Evolutionary conservation across 2,797 vertebrate genomes (phyloP).

Genomic region (Leucoraja ocellata): DNA sequence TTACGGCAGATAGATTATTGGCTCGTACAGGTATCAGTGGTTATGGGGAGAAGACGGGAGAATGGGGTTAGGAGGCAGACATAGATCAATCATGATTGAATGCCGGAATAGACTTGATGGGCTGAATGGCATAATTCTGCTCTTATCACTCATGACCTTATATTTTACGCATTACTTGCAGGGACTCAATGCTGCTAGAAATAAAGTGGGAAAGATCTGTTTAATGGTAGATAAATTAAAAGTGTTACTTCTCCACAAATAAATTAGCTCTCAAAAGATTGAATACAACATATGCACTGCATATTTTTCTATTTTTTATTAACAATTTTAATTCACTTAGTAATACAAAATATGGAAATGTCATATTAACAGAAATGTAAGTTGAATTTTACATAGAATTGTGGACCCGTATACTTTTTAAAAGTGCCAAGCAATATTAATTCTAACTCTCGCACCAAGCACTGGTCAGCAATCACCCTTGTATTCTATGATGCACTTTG

Average conservation of each 20-base stretch:
- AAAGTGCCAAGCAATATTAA: background rate
- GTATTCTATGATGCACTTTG: too few species aligned
- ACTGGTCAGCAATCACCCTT: too few species aligned
- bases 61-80: too few species aligned
- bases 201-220: background rate
- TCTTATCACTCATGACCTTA: too few species aligned
- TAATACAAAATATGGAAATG: background rate
- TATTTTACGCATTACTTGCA: background rate
- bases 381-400: background rate
- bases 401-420: background rate
- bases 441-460: background rate
- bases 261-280: background rate
- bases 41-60: too few species aligned
- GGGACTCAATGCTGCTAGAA: background rate
- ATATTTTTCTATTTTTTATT: conserved; percentile 3
- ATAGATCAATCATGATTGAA: too few species aligned
- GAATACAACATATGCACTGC: background rate
- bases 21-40: too few species aligned
- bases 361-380: background rate
- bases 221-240: background rate
- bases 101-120: too few species aligned
- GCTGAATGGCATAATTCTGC: too few species aligned
- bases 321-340: background rate
- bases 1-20: too few species aligned
- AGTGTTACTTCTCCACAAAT: background rate